Evolutionary conservation across 2,888 invertebrate genomes (phyloP).

Genomic region (Microchrysa polita): DNA sequence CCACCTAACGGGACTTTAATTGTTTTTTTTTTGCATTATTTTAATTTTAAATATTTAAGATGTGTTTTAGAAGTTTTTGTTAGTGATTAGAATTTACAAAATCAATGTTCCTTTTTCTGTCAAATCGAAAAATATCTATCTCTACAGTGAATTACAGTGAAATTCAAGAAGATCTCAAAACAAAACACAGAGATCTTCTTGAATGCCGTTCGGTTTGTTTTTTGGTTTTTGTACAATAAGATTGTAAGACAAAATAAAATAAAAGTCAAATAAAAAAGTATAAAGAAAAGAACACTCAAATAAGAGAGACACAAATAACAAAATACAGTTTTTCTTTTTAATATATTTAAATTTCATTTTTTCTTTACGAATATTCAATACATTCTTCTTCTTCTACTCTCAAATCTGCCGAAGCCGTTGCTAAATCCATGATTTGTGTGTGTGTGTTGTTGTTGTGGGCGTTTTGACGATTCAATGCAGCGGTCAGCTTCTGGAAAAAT

Average conservation of each 20-base stretch:
- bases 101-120: background rate
- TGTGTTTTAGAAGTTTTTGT: conserved; percentile 16
- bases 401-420: conserved; percentile 28
- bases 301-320: conserved; percentile 42
- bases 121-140: conserved; percentile 32
- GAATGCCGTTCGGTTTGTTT: too few relatives aligned
- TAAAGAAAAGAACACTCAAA: too few relatives aligned
- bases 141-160: conserved; percentile 8
- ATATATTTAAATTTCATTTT: conserved; percentile 43
- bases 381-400: conserved; percentile 37
- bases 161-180: conserved; percentile 38
- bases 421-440: background rate
- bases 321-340: conserved; percentile 45
- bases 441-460: background rate
- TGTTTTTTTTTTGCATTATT: background rate
- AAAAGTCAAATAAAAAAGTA: conserved; percentile 43
- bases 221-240: conserved; percentile 32
- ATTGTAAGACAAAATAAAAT: conserved; percentile 31
- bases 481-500: background rate
- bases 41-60: background rate
- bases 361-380: conserved; percentile 45
- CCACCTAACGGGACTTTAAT: conserved; percentile 3
- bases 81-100: conserved; percentile 30
- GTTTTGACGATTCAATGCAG: conserved; percentile 8
- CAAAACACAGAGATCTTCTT: conserved; percentile 27